Base-by-base conservation (phyloP, 30 jellyfish, hydroid and myxozoan genomes). In the Catostylus mosaicus region DNA sequence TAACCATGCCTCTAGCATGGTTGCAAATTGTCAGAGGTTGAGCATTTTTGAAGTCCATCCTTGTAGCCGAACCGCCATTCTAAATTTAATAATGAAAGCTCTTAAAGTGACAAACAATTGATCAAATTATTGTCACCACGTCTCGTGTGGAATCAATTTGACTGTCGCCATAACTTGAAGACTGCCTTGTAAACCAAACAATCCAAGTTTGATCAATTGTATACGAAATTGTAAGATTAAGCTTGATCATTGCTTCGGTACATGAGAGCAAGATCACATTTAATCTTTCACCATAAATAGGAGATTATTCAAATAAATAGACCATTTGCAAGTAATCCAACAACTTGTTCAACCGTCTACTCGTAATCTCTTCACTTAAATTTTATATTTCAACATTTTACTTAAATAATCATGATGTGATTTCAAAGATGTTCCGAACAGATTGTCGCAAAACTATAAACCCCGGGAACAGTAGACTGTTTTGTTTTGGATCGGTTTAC, bases 281-380 rank as follows among this genome's bases (percentile, higher is more conserved):
- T 18, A 75, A 75, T 75, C 86, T 75, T 0, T 24, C 3, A 70
- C 76, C 86, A 23, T 30, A 52, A 59, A 75, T 30, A 51, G 33
- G 47, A 26, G 76, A 51, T 75, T 34, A 23, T 18, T 33, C 31
- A 12, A 27, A 66, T 30, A 52, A 16, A 52, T n/a, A 52, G 8
- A n/a, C 67, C 67, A 52, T 52, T 52, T 52, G 3, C 27, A 52
- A 7, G 7, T 52, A 52, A 52, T 52, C 67, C 26, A 52, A 4
- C 67, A 52, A 52, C 27, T 52, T 52, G 27, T 52, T 20, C 29
- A 3, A 52, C 67, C 67, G 67, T 52, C 67, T 10, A 11, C 67
- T 7, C 23, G 8, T 52, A 10, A 52, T 52, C 67, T n/a, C 8
- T n/a, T n/a, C 7, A 20, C 67, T 52, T 6, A 7, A 7, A n/a